Evolutionary conservation across 1,140 invertebrate genomes (phyloP), one percentile per base, ranked within the genome.

Genomic region (Araneus ventricosus): DNA sequence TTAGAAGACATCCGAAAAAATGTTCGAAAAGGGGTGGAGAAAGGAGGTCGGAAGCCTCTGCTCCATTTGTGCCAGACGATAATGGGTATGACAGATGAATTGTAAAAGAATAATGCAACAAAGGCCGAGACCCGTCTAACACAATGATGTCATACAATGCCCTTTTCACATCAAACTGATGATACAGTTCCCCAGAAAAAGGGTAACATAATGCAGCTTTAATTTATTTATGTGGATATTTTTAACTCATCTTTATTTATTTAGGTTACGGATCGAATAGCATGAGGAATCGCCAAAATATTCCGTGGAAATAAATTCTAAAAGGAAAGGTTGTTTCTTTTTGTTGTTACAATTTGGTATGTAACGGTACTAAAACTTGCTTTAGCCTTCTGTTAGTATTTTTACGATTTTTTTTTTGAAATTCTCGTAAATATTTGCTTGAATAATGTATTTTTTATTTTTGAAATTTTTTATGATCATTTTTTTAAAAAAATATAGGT

Each of bases 151-250:
- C 4, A 20, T 17, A 20, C 8, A 34, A 34, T 75, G 67, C 0
- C 4, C 30, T 34, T 75, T 17, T 6, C 5, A 34, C 30, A 75
- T 6, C 14, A 75, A 75, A 30, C 30, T 20, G 70, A 27, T 17
- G 70, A 75, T 34, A 34, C 4, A 20, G 0, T 75, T 37, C 17
- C 27, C 14, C 30, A 75, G 27, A 75, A 75, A 75, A 34, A 22
- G 30, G 5, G 20, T 4, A 37, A 37, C 4, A 20, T 6, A 10
- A 8, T 67, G 70, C 6, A 75, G 20, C 70, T 34, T 37, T 34
- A 37, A 75, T 75, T 75, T 75, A 37, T 75, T 75, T 75, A 75
- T 75, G 30, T 75, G 70, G 34, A 34, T 75, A 20, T 75, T 37
- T 75, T 75, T 17, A 75, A 30, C 34, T 75, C 24, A 10, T 75